phyloP scores from a whole-genome alignment of 1,140 invertebrate species.

The Arctopsyche grandis region DNA sequence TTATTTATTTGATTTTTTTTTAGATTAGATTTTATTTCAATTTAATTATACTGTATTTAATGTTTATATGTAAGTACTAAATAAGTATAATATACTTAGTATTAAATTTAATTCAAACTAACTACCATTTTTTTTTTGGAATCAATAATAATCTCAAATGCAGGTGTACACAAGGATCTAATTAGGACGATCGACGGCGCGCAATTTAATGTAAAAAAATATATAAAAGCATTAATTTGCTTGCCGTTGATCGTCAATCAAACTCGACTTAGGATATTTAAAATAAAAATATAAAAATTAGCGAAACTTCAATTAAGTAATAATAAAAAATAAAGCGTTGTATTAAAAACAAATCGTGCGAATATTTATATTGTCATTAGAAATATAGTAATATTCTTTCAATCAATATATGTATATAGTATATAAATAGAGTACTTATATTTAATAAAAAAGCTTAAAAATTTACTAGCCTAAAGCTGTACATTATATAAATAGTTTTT shows the following conservation, averaged over 20 bases:
- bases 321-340: conserved; percentile 2
- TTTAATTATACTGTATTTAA: background rate
- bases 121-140: conserved; percentile 1
- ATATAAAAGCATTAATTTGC: too few species aligned
- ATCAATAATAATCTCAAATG: background rate
- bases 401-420: too few species aligned
- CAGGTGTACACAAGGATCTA: conserved; percentile 1
- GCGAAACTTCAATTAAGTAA: background rate
- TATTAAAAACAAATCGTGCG: conserved; percentile 10
- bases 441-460: conserved; percentile 16
- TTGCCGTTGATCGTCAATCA: too few species aligned
- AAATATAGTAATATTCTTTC: background rate
- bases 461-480: conserved; percentile 16
- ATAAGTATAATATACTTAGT: background rate
- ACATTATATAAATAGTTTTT: background rate
- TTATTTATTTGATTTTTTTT: too few species aligned
- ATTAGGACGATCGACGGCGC: background rate
- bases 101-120: conserved; percentile 2
- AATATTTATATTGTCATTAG: background rate
- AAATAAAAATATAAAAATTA: background rate
- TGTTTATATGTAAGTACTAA: background rate
- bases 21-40: background rate
- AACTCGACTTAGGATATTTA: background rate
- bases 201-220: too few species aligned
- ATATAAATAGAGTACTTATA: too few species aligned